A percentile compares a stretch with the other conserved stretches of the same genome.
phyloP scores from a whole-genome alignment of 2,797 vertebrate genomes.

The Hydrocynus forskahlii region DNA sequence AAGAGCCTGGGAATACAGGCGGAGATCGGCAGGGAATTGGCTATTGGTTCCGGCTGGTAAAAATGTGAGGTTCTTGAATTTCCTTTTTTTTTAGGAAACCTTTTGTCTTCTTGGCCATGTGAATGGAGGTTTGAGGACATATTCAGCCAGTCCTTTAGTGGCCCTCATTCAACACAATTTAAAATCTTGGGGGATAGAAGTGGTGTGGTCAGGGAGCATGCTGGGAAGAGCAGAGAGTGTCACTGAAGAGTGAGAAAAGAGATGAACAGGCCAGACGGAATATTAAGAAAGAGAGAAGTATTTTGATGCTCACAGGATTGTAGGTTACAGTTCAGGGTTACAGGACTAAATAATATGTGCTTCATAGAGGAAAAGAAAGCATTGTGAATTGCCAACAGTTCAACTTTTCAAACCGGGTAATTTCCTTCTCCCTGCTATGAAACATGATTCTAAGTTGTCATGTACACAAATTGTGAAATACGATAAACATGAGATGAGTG shows the following conservation, averaged over 20 bases:
- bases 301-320: not conserved
- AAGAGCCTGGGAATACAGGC: conserved; percentile 53
- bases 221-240: conserved; percentile 34
- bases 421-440: not conserved
- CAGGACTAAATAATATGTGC: not conserved
- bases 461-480: not conserved
- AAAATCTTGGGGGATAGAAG: conserved; percentile 38
- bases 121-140: conserved; percentile 37
- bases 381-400: not conserved
- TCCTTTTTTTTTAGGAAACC: conserved; percentile 33
- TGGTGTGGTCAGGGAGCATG: conserved; percentile 32
- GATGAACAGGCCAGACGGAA: conserved; percentile 25
- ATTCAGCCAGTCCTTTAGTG: conserved; percentile 40
- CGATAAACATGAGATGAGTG: not conserved
- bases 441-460: not conserved
- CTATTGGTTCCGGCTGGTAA: conserved; percentile 47
- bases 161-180: conserved; percentile 18
- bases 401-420: not conserved
- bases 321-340: not conserved
- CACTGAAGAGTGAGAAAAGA: conserved; percentile 16
- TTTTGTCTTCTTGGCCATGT: conserved; percentile 44
- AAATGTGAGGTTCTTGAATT: conserved; percentile 26
- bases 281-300: not conserved
- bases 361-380: not conserved
- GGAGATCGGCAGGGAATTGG: conserved; percentile 46